Conservation (phyloP, 2,113 vertebrate species). For the Vicugna pacos region DNA sequence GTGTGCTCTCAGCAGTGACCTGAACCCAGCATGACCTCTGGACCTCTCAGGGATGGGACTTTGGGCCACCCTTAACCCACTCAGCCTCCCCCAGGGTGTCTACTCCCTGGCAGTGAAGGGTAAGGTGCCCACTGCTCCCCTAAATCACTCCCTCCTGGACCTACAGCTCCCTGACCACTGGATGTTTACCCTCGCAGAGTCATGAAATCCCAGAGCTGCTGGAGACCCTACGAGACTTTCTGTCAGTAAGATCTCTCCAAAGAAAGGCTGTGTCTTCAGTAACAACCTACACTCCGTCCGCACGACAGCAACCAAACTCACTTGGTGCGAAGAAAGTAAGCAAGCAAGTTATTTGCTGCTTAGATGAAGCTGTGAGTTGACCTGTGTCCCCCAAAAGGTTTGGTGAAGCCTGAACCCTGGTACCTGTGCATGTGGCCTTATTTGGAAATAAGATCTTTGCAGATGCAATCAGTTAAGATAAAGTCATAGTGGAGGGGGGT, state of each 20-base stretch:
- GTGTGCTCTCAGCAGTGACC: not conserved
- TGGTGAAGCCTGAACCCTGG: not conserved
- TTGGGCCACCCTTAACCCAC: fast-evolving
- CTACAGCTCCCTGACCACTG: not conserved
- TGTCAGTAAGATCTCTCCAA: not conserved
- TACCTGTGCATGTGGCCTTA: not conserved
- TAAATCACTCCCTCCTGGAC: not conserved
- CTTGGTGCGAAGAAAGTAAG: not conserved
- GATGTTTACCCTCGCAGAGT: not conserved
- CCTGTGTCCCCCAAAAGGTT: not conserved
- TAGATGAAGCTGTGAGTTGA: not conserved
- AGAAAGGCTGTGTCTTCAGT: not conserved
- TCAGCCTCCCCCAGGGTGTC: not conserved
- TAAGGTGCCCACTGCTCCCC: too few relatives aligned
- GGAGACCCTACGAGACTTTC: not conserved
- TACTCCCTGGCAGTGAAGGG: not conserved
- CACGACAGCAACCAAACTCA: not conserved
- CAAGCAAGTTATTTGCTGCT: not conserved
- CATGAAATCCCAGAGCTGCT: not conserved
- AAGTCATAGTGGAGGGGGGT: too few relatives aligned
- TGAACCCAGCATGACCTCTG: not conserved
- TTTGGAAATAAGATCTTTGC: not conserved
- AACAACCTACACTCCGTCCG: not conserved
- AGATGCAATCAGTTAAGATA: too few relatives aligned
- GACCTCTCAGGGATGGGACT: fast-evolving